Evolutionary conservation across 2,888 invertebrate genomes (phyloP).

Genomic region (Spisula solida): DNA sequence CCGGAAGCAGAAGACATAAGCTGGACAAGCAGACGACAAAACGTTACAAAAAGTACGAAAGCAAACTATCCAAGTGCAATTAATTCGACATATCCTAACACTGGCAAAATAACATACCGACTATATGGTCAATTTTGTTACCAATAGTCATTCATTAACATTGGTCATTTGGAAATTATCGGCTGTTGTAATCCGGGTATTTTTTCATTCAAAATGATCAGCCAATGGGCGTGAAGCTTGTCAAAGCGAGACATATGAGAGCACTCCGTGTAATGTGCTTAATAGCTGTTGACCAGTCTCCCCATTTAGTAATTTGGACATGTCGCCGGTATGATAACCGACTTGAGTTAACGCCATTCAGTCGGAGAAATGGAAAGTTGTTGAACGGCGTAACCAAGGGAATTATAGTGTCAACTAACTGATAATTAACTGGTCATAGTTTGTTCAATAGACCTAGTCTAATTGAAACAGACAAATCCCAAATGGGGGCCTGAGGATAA

Average conservation of each 20-base stretch:
- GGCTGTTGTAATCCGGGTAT: conserved; percentile 12
- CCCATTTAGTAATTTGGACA: conserved; percentile 67
- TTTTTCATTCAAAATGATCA: conserved; percentile 42
- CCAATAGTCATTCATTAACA: conserved; percentile 19
- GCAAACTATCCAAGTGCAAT: conserved; percentile 50
- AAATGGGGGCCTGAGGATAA: conserved; percentile 30
- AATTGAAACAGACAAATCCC: conserved; percentile 62
- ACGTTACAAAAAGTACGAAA: conserved; percentile 39
- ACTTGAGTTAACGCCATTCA: conserved; percentile 65
- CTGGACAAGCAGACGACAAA: conserved; percentile 60
- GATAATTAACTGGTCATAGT: conserved; percentile 64
- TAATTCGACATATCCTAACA: conserved; percentile 28
- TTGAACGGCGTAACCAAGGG: conserved; percentile 47
- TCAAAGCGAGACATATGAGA: conserved; percentile 36
- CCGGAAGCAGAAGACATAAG: conserved; percentile 61
- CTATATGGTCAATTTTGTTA: conserved; percentile 26
- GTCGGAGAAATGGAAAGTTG: conserved; percentile 40
- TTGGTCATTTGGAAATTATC: conserved; percentile 26
- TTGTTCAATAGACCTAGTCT: conserved; percentile 40
- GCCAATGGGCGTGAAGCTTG: conserved; percentile 56
- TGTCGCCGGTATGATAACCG: conserved; percentile 69
- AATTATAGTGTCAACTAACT: conserved; percentile 69
- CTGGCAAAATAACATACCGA: conserved; percentile 20
- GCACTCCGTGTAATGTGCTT: conserved; percentile 56
- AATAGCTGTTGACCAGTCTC: conserved; percentile 66